These are phyloP conservation scores for Ceratina australensis DNA, from an alignment of 1,140 invertebrate species.

Conservation along the genomic window DNA sequence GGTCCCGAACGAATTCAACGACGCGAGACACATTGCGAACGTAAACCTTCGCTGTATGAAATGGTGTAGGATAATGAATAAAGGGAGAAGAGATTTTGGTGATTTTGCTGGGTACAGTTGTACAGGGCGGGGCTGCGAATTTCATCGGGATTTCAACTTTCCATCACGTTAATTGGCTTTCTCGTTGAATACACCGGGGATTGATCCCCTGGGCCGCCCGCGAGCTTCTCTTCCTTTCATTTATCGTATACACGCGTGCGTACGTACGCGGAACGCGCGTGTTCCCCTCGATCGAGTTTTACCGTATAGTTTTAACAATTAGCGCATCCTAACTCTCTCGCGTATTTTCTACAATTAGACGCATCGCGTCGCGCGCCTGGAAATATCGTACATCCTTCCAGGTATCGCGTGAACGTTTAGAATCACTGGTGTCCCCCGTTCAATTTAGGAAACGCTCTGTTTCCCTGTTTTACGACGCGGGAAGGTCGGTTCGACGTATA, in stretches of 20 bases:
- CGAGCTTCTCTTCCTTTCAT: not conserved
- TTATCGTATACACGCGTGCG: too few species aligned
- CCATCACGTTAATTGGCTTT: slow-evolving; percentile 16
- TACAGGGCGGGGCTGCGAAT: not conserved
- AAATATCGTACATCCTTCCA: too few species aligned
- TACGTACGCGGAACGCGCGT: not conserved
- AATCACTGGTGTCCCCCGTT: too few species aligned
- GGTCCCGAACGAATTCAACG: not conserved
- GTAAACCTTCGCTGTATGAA: too few species aligned
- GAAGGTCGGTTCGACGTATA: too few species aligned
- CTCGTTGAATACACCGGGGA: slow-evolving; percentile 2
- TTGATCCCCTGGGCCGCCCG: not conserved
- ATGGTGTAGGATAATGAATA: too few species aligned
- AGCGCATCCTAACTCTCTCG: not conserved
- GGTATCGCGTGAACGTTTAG: too few species aligned
- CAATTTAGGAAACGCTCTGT: too few species aligned
- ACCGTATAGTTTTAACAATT: too few species aligned
- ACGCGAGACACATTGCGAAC: not conserved
- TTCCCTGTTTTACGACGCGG: too few species aligned
- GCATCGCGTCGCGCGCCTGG: not conserved
- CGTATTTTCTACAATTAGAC: not conserved
- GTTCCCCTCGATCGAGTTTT: not conserved
- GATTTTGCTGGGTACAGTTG: not conserved
- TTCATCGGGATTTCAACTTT: slow-evolving; percentile 7
- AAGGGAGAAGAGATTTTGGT: too few species aligned